Conservation (phyloP, 64 coral and sea anemone genomes). For the Anthopleura sola region DNA sequence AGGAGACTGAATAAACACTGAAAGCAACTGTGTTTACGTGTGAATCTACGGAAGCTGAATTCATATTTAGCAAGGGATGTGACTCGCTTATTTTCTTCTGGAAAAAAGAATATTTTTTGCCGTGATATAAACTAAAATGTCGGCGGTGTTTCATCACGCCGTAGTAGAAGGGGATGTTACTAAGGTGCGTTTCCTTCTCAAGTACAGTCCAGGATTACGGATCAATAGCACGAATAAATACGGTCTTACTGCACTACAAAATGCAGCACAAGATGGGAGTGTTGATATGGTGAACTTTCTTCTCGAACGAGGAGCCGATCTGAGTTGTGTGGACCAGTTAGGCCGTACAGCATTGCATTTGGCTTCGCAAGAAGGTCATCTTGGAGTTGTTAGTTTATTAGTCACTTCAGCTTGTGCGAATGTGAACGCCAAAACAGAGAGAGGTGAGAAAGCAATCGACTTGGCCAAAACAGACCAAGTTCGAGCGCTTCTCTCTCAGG, state of each 20-base stretch:
- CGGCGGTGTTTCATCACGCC: constrained; percentile 58
- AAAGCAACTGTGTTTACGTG: neutral
- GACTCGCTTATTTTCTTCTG: neutral
- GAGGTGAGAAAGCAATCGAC: constrained; percentile 48
- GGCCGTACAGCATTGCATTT: constrained; percentile 54
- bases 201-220: constrained; percentile 59
- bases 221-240: constrained; percentile 46
- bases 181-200: constrained; percentile 54
- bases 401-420: constrained; percentile 62
- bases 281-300: constrained; percentile 59
- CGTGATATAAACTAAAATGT: constrained; percentile 17
- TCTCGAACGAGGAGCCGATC: constrained; percentile 2
- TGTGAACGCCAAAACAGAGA: constrained; percentile 48
- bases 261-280: constrained; percentile 41
- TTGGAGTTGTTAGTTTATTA: constrained; percentile 55
- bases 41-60: neutral
- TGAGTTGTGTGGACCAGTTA: neutral
- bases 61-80: neutral
- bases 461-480: constrained; percentile 47
- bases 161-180: constrained; percentile 57
- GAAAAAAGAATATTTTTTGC: neutral
- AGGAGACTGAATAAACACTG: neutral
- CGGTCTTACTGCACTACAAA: constrained; percentile 57
- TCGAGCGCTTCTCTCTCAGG: constrained; percentile 62
- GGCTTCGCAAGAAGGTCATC: constrained; percentile 51